Conservation (phyloP, 2,113 vertebrate genomes). For the Siniperca knerii region DNA sequence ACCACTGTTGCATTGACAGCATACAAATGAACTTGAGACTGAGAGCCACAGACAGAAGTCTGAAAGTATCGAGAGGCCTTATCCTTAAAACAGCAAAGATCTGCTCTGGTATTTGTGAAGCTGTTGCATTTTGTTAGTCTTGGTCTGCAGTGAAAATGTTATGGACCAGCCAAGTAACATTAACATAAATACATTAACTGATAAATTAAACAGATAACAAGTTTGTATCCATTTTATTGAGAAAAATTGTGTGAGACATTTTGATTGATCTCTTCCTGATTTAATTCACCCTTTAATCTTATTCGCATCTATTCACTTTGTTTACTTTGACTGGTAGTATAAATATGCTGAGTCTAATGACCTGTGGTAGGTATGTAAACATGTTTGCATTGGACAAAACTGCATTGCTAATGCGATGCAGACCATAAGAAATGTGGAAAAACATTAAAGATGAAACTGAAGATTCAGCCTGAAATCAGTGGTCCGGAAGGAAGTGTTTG, state of each 20-base stretch:
- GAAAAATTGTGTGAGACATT: not conserved
- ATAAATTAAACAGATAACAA: not conserved
- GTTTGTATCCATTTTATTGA: not conserved
- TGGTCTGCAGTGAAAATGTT: not conserved
- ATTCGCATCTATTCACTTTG: not conserved
- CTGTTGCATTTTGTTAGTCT: not conserved
- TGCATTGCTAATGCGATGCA: not conserved
- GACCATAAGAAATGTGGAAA: not conserved
- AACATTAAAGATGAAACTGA: no score
- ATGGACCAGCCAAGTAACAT: not conserved
- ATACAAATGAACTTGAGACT: not conserved
- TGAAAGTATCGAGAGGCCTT: not conserved
- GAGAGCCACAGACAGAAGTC: not conserved
- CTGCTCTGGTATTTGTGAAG: not conserved
- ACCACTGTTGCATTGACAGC: not conserved
- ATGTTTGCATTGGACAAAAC: not conserved
- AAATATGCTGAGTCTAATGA: not conserved
- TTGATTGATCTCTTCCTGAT: not conserved
- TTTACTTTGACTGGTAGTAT: not conserved
- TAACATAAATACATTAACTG: not conserved
- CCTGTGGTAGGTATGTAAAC: not conserved
- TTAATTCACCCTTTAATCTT: not conserved
- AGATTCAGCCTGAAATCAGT: not conserved
- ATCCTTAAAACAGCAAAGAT: not conserved
- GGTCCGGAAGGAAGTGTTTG: conserved; percentile 6